phyloP scores from a whole-genome alignment of 1,140 invertebrate species.

The Orius laevigatus region DNA sequence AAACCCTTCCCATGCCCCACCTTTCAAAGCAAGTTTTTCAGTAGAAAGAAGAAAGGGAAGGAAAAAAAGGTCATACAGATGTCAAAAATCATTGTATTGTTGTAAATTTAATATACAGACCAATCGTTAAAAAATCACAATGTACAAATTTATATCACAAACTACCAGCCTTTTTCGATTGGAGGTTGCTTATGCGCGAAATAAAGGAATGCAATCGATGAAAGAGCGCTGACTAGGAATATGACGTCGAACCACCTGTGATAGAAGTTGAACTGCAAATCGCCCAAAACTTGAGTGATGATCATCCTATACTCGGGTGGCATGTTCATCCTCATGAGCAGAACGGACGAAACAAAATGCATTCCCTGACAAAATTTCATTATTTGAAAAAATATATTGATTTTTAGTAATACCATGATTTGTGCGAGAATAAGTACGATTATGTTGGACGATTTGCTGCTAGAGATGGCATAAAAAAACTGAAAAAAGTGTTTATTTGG shows the following conservation, averaged over 20 bases:
- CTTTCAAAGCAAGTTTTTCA: too few relatives aligned
- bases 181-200: slow-evolving; percentile 74
- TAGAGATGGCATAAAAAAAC: slow-evolving; percentile 99
- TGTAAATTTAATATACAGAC: too few relatives aligned
- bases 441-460: slow-evolving; percentile 95
- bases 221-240: slow-evolving; percentile 90
- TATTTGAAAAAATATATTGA: not conserved
- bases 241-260: slow-evolving; percentile 99
- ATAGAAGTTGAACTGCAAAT: slow-evolving; percentile 98
- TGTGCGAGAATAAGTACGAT: slow-evolving; percentile 93
- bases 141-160: not conserved
- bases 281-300: slow-evolving; percentile 93
- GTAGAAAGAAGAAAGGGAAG: too few relatives aligned
- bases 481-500: slow-evolving; percentile 33
- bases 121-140: too few relatives aligned
- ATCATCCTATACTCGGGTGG: slow-evolving; percentile 92
- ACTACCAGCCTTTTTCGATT: slow-evolving; percentile 26
- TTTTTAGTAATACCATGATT: slow-evolving; percentile 64
- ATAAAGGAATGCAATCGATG: slow-evolving; percentile 91
- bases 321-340: slow-evolving; percentile 99
- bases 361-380: slow-evolving; percentile 57
- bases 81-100: too few relatives aligned
- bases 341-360: slow-evolving; percentile 97
- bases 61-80: too few relatives aligned
- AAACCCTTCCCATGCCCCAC: too few relatives aligned